A percentile compares a stretch with the other conserved stretches of the same genome.
Conservation (phyloP, 2,888 invertebrate genomes). For the Poecilus cupreus region DNA sequence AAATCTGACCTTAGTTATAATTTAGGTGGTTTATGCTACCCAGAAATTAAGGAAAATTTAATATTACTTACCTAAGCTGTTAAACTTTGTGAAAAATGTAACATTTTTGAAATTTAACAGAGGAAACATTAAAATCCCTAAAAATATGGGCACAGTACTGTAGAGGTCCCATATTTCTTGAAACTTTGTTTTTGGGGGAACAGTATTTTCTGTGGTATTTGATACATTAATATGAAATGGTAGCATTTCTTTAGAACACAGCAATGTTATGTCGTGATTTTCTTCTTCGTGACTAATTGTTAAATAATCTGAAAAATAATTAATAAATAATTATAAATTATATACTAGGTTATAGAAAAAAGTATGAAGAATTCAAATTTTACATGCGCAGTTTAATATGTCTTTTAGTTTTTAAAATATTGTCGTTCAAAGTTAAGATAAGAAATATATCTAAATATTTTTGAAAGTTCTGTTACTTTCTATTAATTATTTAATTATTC, state of each 20-base stretch:
- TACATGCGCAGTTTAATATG: neutral
- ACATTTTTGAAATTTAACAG: constrained; percentile 90
- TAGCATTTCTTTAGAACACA: constrained; percentile 67
- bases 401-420: too few species aligned
- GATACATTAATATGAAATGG: constrained; percentile 62
- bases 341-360: neutral
- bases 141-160: constrained; percentile 87
- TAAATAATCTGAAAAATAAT: constrained; percentile 47
- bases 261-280: neutral
- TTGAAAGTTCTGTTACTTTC: too few species aligned
- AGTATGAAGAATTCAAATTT: neutral
- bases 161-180: constrained; percentile 81
- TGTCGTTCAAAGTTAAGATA: too few species aligned
- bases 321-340: neutral
- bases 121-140: constrained; percentile 86
- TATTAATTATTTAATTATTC: too few species aligned
- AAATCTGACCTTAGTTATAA: too few species aligned
- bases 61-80: constrained; percentile 84
- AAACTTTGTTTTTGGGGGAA: constrained; percentile 63
- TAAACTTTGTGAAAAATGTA: constrained; percentile 94
- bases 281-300: neutral
- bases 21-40: neutral
- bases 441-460: too few species aligned
- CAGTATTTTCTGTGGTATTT: constrained; percentile 14
- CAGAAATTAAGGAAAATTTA: neutral